Base-by-base conservation (phyloP, 2,888 invertebrate genomes). In the Ennomos quercinarius region DNA sequence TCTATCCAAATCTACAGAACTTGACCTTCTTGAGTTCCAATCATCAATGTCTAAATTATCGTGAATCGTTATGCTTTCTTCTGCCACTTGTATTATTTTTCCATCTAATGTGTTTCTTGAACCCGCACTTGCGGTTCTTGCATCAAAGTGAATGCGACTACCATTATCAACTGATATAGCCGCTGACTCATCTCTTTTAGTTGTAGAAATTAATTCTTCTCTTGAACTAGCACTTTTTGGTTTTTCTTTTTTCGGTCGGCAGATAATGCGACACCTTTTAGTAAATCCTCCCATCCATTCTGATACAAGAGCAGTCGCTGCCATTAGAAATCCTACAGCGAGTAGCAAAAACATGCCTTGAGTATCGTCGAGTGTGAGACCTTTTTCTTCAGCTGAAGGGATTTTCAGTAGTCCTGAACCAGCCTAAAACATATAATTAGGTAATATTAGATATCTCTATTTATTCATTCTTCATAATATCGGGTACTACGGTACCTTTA, bases 261-360 rank as follows among this genome's bases (percentile, higher is more conserved):
- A 61, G 9, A 61, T 73, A 42, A 81, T 82, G 63, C 87, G 83
- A 68, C 95, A 95, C 70, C 93, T 93, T 71, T 93, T 94, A 0
- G 95, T 89, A 61, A 95, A 95, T 2, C 96, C 95, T 13, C 95
- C 95, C 74, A 96, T 94, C 87, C 95, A 95, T 87, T 97, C 97
- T 0, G 95, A 94, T 10, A 95, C 70, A 9, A 96, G 83, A 4
- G 94, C 94, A 3, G 94, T 86, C 0, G 91, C 93, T 5, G 95
- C 96, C 34, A 95, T 76, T 0, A 95, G 74, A 75, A 95, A 95
- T 0, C 97, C 97, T 42, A 95, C 93, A 6, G 92, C 95, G 67
- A 97, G 88, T 0, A 97, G 89, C 3, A 97, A 83, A 75, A 96
- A 97, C 96, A 96, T 97, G 9, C 97, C 97, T 84, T 96, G 96